Evolutionary conservation across 2,888 invertebrate genomes (phyloP).

Genomic region (Ypsolopha sequella): DNA sequence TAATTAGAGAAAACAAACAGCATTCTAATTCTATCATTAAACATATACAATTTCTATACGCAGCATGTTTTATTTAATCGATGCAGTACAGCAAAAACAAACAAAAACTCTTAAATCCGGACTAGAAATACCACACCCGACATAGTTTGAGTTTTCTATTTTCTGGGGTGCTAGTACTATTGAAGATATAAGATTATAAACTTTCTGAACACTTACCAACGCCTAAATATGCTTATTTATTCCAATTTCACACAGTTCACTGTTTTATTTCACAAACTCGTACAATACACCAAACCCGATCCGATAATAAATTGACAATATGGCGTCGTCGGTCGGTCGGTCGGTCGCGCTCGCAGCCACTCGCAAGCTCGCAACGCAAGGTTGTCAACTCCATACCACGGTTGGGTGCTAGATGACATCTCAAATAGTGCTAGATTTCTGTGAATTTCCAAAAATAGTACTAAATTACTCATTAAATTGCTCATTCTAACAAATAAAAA

Average conservation of each 20-base stretch:
- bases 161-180: constrained; percentile 5
- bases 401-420: no score
- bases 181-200: no score
- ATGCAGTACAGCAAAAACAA: constrained; percentile 9
- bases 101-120: constrained; percentile 13
- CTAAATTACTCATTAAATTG: no score
- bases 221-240: not conserved
- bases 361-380: no score
- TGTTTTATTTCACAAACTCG: not conserved
- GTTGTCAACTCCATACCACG: no score
- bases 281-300: not conserved
- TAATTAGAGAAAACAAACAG: constrained; percentile 8
- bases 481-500: no score
- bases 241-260: not conserved
- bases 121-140: constrained; percentile 63
- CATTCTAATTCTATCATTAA: constrained; percentile 7
- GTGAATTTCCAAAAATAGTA: constrained; percentile 16
- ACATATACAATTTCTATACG: constrained; percentile 24
- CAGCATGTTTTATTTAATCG: constrained; percentile 23
- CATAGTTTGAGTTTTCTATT: constrained; percentile 15
- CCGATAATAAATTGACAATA: constrained; percentile 45
- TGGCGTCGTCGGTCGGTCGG: no score
- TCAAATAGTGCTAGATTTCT: not conserved
- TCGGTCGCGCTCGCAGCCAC: no score
- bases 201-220: not conserved